Base-by-base conservation (phyloP, 2,113 vertebrate genomes). In the Herpailurus yagouaroundi region DNA sequence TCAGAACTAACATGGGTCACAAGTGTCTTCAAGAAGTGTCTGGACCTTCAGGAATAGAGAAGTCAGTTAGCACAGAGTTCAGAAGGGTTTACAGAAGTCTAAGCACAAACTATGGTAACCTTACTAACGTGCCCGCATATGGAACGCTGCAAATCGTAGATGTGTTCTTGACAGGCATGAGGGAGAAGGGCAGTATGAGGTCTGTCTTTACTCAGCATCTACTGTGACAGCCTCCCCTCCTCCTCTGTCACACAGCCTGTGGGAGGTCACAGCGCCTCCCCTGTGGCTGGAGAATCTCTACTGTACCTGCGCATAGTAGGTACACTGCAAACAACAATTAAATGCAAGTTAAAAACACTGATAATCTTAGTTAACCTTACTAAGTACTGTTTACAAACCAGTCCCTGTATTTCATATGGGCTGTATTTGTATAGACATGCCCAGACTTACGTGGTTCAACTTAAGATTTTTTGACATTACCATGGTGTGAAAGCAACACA, bases 131-230 rank as follows among this genome's bases (percentile, higher is more conserved):
- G 16, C 36, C 16, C 4, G 10, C 6, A 0, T 25, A n/a, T 23
- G 31, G 36, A 41, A 29, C 25, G 0, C 57, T 16, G 69, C 4
- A 27, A 18, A 8, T 23, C 76, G 50, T 41, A 29, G 64, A 12
- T 0, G 12, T 21, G 1, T 64, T 52, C 66, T 68, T 1, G 0
- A 7, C 1, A 11, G 66, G 5, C 4, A 6, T 0, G 15, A 73
- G 5, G 57, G 27, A 7, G 8, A 12, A 31, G 38, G 36, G 48
- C 31, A 2, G 38, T 27, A 1, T 0, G 8, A 9, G 11, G 19
- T 25, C n/a, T 7, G 15, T 14, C 23, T 36, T 84, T 16, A 33
- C 68, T 77, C 33, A 57, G 31, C 8, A 1, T 48, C 5, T 55
- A 0, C 6, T 19, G 27, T 2, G 5, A 29, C 1, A 45, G 27